Percentiles rank a stretch among this genome's conserved stretches.
These are phyloP conservation scores for Xylophagus ater DNA, from an alignment of 2,888 invertebrate species.

Conservation along the genomic window DNA sequence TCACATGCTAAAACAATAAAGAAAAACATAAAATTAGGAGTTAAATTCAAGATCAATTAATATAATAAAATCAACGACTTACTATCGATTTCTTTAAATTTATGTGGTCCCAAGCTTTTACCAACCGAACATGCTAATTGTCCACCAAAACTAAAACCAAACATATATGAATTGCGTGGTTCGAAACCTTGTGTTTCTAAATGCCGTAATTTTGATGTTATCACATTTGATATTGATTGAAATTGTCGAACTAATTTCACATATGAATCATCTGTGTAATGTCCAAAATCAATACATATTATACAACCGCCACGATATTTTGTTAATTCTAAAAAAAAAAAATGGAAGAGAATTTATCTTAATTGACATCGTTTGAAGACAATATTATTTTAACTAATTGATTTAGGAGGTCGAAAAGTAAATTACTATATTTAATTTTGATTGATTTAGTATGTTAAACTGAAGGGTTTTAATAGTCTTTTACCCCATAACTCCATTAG, in stretches of 20 bases:
- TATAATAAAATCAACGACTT: conserved; percentile 13
- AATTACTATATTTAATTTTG: too few relatives aligned
- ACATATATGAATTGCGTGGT: conserved; percentile 27
- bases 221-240: conserved; percentile 23
- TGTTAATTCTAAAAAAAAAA: conserved; percentile 26
- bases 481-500: too few relatives aligned
- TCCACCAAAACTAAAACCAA: conserved; percentile 38
- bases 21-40: too few relatives aligned
- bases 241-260: conserved; percentile 29
- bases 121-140: conserved; percentile 33
- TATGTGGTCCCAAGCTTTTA: conserved; percentile 22
- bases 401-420: background rate
- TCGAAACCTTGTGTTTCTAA: conserved; percentile 28
- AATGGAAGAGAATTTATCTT: background rate
- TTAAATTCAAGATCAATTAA: too few relatives aligned
- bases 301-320: conserved; percentile 33
- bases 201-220: conserved; percentile 24
- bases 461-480: too few relatives aligned
- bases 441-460: too few relatives aligned
- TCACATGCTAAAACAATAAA: conserved; percentile 28
- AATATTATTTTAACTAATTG: too few relatives aligned
- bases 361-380: too few relatives aligned
- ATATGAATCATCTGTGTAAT: conserved; percentile 28
- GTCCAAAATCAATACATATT: conserved; percentile 33
- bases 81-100: conserved; percentile 34